phyloP scores from a whole-genome alignment of 2,888 invertebrate genomes.

The Drosophila mimetica region DNA sequence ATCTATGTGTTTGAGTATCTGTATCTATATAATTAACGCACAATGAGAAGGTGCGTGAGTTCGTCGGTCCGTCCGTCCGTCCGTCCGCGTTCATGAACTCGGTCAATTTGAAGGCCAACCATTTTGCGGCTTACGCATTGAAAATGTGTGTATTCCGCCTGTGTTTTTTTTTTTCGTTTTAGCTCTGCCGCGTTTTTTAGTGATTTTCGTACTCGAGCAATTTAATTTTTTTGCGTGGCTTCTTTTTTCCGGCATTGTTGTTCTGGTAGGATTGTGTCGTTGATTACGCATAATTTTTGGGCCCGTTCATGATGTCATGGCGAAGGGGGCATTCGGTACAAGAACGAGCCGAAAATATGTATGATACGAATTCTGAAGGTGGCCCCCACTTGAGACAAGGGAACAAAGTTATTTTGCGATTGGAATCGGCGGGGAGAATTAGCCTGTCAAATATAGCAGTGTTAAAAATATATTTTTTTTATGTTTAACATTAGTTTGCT shows the following conservation, averaged over 20 bases:
- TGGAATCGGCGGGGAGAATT: neutral
- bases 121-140: conserved; percentile 73
- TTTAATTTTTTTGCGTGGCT: conserved; percentile 67
- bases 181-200: conserved; percentile 21
- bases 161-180: conserved; percentile 19
- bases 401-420: conserved; percentile 2
- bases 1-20: conserved; percentile 43
- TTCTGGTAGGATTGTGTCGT: conserved; percentile 60
- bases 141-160: conserved; percentile 42
- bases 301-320: conserved; percentile 69
- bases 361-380: conserved; percentile 15
- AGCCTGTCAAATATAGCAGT: neutral
- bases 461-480: too few species aligned
- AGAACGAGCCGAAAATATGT: conserved; percentile 7
- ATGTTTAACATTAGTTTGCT: too few species aligned
- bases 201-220: conserved; percentile 61
- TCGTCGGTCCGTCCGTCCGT: conserved; percentile 23
- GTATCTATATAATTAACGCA: conserved; percentile 70
- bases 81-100: conserved; percentile 76
- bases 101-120: conserved; percentile 81
- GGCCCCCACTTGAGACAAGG: conserved; percentile 7
- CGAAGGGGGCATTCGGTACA: conserved; percentile 9
- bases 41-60: conserved; percentile 73
- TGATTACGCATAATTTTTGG: conserved; percentile 73
- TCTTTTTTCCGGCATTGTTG: conserved; percentile 43